Evolutionary conservation across 2,797 vertebrate species (phyloP).

Genomic region (Ptychobarbus kaznakovi): DNA sequence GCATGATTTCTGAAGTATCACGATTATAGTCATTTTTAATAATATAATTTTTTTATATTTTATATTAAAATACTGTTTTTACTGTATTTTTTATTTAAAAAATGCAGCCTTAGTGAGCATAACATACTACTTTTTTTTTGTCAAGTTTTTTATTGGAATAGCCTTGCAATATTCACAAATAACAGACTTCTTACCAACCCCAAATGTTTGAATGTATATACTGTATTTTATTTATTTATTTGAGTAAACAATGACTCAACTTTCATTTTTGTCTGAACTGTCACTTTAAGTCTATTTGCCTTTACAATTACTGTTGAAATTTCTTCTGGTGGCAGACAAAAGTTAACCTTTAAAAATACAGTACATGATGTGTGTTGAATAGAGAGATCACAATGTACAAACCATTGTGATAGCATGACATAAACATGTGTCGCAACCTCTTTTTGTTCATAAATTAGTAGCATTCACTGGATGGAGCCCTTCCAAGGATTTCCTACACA

Average conservation of each 20-base stretch:
- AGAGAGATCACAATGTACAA: constrained; percentile 12
- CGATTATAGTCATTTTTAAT: no score
- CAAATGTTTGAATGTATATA: background rate
- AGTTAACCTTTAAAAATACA: background rate
- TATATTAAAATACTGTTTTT: no score
- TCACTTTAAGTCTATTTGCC: background rate
- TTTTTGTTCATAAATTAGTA: constrained; percentile 59
- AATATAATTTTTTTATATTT: no score
- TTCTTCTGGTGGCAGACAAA: background rate
- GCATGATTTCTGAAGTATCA: no score
- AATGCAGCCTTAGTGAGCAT: no score
- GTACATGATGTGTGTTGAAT: background rate
- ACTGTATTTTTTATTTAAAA: no score
- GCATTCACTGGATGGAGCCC: constrained; percentile 52
- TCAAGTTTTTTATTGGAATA: no score
- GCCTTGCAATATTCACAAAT: no score
- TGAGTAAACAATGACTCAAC: background rate
- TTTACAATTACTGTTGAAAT: background rate
- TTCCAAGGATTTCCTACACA: constrained; percentile 63
- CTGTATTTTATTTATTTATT: no score
- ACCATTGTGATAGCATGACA: constrained; percentile 25
- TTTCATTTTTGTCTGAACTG: background rate
- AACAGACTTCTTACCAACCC: background rate
- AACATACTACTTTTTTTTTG: no score
- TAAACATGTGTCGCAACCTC: constrained; percentile 49